Base-by-base conservation (phyloP, 2,113 vertebrate genomes). In the Onychostruthus taczanowskii region DNA sequence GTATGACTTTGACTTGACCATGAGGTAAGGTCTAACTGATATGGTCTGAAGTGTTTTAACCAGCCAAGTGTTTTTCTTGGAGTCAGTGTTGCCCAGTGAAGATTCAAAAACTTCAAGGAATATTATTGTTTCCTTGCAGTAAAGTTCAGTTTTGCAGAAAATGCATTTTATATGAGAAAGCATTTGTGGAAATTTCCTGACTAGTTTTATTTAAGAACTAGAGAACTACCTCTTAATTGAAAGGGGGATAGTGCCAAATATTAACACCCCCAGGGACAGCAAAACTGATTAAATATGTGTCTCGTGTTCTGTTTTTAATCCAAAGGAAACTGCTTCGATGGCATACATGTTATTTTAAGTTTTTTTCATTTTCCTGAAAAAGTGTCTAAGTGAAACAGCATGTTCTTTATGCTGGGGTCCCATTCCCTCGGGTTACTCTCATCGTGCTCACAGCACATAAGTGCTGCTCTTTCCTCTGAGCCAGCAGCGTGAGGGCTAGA, bases 241-340 rank as follows among this genome's bases (percentile, higher is more conserved):
- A 94, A 91, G 35, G 4, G 41, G 56, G 61, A 89, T 74, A 75
- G 62, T 94, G 96, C 95, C 96, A 97, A 93, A 91, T 92, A 95
- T 93, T 95, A 95, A 94, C 77, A 76, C 53, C 93, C 92, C 88
- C 43, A 94, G 94, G 92, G 93, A 94, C 62, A 96, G 55, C 44
- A 89, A 93, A 96, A 94, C 83, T 95, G 95, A 96, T 97, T 93
- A 93, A 97, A 96, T 92, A 86, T 6, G 74, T 96, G 86, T 94
- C 81, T 96, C 89, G 93, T 82, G 83, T 93, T 96, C 94, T 96
- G 92, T 53, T 96, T 96, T 92, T 88, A 94, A 96, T 96, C 86
- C 90, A 93, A 87, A 50, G 76, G 90, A 96, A 95, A 93, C 90
- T 95, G 70, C 73, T 94, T 78, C 3, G 1, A 88, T 0, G 18